Conservation (phyloP, 2,113 vertebrate species). For the Gallinago media region DNA sequence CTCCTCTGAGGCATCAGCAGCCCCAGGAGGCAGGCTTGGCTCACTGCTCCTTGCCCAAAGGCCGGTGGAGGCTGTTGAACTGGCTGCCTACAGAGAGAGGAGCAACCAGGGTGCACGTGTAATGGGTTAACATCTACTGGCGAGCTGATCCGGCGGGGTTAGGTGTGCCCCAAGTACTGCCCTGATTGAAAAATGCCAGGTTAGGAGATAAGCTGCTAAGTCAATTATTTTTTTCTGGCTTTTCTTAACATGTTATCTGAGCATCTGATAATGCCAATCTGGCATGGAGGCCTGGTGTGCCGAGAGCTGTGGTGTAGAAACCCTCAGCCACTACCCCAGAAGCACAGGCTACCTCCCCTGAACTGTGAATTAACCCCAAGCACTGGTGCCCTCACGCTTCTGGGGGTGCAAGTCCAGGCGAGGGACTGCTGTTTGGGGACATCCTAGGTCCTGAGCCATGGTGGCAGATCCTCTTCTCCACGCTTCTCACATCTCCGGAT, state of each 20-base stretch:
- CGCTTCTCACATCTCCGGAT: accelerated
- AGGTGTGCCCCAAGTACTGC: neutral
- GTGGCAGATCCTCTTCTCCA: neutral
- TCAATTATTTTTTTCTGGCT: neutral
- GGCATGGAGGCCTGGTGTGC: accelerated
- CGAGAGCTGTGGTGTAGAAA: accelerated
- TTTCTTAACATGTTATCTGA: neutral
- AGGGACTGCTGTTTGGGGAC: accelerated
- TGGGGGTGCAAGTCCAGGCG: accelerated
- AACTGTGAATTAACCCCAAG: neutral
- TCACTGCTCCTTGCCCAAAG: neutral
- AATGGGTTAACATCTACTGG: neutral
- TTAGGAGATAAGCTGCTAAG: neutral
- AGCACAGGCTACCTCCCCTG: accelerated
- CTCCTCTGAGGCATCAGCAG: neutral
- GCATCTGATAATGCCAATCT: neutral
- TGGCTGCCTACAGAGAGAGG: accelerated
- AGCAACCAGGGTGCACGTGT: neutral
- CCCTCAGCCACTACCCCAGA: neutral
- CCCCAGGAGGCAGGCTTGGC: neutral
- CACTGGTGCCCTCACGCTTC: accelerated
- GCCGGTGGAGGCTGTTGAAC: accelerated
- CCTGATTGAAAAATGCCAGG: neutral
- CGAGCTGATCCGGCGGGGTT: neutral
- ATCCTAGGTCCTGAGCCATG: accelerated